Evolutionary conservation across 2,888 invertebrate species (phyloP).

Genomic region (Cataglyphis altisquamis): DNA sequence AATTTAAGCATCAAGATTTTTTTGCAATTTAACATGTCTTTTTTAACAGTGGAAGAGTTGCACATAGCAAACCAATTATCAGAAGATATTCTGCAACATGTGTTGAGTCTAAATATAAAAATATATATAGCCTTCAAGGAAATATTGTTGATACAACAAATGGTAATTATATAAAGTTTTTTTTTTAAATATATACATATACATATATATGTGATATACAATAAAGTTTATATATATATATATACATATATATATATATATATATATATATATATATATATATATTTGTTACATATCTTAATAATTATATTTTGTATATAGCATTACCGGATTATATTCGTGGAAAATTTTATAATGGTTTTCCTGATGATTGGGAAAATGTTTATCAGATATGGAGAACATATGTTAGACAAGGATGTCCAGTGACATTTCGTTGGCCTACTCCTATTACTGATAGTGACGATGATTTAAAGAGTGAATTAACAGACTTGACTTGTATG

Average conservation of each 20-base stretch:
- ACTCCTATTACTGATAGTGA: slow-evolving; percentile 81
- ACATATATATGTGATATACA: not conserved
- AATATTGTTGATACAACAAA: slow-evolving; percentile 77
- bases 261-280: not conserved
- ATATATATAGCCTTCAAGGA: slow-evolving; percentile 79
- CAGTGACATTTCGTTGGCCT: slow-evolving; percentile 82
- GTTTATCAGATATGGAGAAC: slow-evolving; percentile 81
- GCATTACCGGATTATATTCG: slow-evolving; percentile 82
- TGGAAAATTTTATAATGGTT: slow-evolving; percentile 83
- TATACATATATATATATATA: not conserved
- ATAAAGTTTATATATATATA: not conserved
- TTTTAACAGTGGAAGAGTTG: slow-evolving; percentile 74
- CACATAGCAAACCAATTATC: slow-evolving; percentile 80
- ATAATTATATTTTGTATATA: slow-evolving; percentile 49
- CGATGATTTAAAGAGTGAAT: slow-evolving; percentile 80
- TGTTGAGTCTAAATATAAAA: slow-evolving; percentile 77
- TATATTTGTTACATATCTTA: not conserved
- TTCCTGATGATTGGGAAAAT: slow-evolving; percentile 84
- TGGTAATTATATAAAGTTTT: slow-evolving; percentile 69
- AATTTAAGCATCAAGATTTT: not conserved
- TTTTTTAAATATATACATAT: not conserved
- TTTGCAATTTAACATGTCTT: slow-evolving; percentile 10
- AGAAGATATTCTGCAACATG: slow-evolving; percentile 73
- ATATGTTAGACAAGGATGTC: slow-evolving; percentile 73
- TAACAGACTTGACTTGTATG: slow-evolving; percentile 68